A percentile compares a stretch with the other conserved stretches of the same genome.
phyloP scores from a whole-genome alignment of 2,888 invertebrate genomes.

The Andrena praecox region DNA sequence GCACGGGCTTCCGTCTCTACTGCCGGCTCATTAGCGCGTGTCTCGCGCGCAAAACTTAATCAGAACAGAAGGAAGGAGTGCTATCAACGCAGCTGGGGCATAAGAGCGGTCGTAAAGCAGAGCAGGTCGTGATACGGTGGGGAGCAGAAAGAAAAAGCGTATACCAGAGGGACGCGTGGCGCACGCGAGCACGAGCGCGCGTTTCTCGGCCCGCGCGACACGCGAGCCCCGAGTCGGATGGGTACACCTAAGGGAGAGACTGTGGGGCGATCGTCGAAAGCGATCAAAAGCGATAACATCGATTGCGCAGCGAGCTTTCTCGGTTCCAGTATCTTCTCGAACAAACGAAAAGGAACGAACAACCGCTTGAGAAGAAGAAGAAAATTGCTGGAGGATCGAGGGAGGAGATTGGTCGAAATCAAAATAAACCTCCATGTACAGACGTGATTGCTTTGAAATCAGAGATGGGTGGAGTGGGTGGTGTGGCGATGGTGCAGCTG shows the following conservation, averaged over 20 bases:
- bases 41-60: slow-evolving; percentile 52
- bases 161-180: slow-evolving; percentile 27
- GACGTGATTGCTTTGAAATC: not conserved
- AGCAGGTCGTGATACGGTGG: slow-evolving; percentile 35
- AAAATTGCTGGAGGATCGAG: not conserved
- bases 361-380: not conserved
- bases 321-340: not conserved
- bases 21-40: slow-evolving; percentile 56
- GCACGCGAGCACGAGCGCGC: too few relatives aligned
- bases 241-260: slow-evolving; percentile 40
- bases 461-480: not conserved
- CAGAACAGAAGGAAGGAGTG: slow-evolving; percentile 43
- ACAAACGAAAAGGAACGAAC: slow-evolving; percentile 23
- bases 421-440: slow-evolving; percentile 22
- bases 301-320: slow-evolving; percentile 5
- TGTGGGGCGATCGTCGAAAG: slow-evolving; percentile 51
- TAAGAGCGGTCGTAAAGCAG: slow-evolving; percentile 53
- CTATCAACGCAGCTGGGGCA: slow-evolving; percentile 38
- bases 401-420: not conserved
- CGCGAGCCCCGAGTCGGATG: not conserved
- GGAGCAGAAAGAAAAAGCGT: slow-evolving; percentile 38
- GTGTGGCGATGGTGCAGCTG: slow-evolving; percentile 58
- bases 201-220: not conserved
- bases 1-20: slow-evolving; percentile 68
- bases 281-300: slow-evolving; percentile 4